Evolutionary conservation across 2,888 invertebrate genomes (phyloP).

Genomic region (Cephalotes varians): DNA sequence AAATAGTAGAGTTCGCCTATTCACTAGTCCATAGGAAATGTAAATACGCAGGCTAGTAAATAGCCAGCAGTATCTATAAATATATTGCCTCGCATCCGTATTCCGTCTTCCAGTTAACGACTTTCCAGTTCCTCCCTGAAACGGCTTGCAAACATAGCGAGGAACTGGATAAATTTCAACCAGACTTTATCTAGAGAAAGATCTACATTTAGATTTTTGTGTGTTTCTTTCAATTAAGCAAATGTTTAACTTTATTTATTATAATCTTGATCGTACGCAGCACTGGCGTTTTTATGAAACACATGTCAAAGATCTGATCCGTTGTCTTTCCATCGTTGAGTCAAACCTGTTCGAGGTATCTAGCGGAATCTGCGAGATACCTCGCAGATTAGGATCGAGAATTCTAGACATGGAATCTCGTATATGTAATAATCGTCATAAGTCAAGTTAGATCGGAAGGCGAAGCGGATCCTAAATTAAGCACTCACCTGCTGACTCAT

Average conservation of each 20-base stretch:
- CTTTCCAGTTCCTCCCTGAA: constrained; percentile 39
- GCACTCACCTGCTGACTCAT: constrained; percentile 24
- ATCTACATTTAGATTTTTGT: constrained; percentile 1
- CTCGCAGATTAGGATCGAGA: constrained; percentile 15
- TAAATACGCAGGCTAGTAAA: constrained; percentile 39
- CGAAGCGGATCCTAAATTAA: constrained; percentile 24
- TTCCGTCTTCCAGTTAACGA: constrained; percentile 37
- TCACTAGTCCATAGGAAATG: constrained; percentile 40
- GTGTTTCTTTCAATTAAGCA: not conserved
- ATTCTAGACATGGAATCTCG: not conserved
- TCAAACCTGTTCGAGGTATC: not conserved
- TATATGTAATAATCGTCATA: constrained; percentile 1
- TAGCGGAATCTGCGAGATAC: not conserved
- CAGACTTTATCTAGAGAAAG: not conserved
- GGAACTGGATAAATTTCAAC: not conserved
- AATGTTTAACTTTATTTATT: not conserved
- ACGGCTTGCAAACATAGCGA: constrained; percentile 9
- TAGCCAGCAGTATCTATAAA: constrained; percentile 35
- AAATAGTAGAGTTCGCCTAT: constrained; percentile 30
- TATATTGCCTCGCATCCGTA: constrained; percentile 14
- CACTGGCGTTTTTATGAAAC: not conserved
- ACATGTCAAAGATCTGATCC: not conserved
- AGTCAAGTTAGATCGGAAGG: constrained; percentile 3
- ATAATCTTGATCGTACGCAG: not conserved
- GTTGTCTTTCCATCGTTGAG: not conserved